Evolutionary conservation across 35 echinoderm and acorn worm genomes (phyloP).

Genomic region (Patiria miniata): DNA sequence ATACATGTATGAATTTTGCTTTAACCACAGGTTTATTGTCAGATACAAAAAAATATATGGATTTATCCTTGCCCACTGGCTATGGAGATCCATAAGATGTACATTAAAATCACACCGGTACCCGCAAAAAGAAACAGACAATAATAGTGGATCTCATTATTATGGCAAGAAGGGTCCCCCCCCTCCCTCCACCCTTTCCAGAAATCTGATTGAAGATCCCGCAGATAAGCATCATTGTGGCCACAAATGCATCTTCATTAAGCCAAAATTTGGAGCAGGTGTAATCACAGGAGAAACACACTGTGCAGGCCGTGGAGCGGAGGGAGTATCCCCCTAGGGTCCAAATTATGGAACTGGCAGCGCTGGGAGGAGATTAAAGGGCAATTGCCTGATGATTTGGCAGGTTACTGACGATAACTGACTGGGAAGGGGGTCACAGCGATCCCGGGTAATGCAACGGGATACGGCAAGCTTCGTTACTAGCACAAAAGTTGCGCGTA

Average conservation of each 20-base stretch:
- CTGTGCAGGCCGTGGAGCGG: not conserved
- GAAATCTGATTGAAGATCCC: slow-evolving; percentile 24
- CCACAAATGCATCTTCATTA: slow-evolving; percentile 33
- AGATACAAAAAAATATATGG: not conserved
- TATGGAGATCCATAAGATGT: not conserved
- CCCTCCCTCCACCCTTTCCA: not conserved
- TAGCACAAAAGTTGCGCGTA: no score
- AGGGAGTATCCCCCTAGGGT: not conserved
- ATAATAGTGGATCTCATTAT: slow-evolving; percentile 6
- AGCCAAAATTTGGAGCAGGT: slow-evolving; percentile 27
- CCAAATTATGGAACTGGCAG: slow-evolving; percentile 11
- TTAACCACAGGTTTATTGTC: not conserved
- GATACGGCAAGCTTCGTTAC: no score
- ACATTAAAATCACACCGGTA: slow-evolving; percentile 18
- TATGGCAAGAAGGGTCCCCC: not conserved
- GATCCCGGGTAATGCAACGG: no score
- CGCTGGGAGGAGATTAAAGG: not conserved
- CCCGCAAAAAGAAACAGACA: not conserved
- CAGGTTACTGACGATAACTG: no score
- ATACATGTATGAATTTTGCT: not conserved
- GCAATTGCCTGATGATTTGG: not conserved
- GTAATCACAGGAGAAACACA: slow-evolving; percentile 31
- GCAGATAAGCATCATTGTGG: slow-evolving; percentile 8
- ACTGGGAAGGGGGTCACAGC: no score
- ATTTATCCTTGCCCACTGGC: not conserved